These are phyloP conservation scores for Paramisgurnus dabryanus DNA, from an alignment of 2,113 vertebrate species.

Conservation along the genomic window DNA sequence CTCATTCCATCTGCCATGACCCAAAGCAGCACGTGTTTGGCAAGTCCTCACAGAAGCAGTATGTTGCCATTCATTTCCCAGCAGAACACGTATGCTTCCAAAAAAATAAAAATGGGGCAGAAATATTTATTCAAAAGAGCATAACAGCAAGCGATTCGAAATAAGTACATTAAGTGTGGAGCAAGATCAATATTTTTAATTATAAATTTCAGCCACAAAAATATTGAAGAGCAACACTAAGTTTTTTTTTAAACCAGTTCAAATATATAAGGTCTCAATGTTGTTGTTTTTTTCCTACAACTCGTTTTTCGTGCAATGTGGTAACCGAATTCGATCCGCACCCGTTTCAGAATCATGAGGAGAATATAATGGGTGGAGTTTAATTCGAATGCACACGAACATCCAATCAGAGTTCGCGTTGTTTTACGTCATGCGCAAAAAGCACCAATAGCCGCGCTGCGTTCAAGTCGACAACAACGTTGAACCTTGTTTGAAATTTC, in stretches of 20 bases:
- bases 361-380: not conserved
- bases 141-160: not conserved
- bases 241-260: too few species aligned
- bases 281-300: too few species aligned
- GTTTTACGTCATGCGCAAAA: not conserved
- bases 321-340: too few species aligned
- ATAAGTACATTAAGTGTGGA: not conserved
- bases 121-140: not conserved
- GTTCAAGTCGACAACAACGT: constrained; percentile 11
- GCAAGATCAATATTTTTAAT: not conserved
- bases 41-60: constrained; percentile 81
- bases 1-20: constrained; percentile 88
- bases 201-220: not conserved
- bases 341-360: not conserved
- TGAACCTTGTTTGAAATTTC: constrained; percentile 64
- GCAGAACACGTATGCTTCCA: constrained; percentile 64
- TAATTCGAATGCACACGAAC: constrained; percentile 6
- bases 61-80: constrained; percentile 81
- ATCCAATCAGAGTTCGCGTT: constrained; percentile 52
- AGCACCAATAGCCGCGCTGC: constrained; percentile 58
- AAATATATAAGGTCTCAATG: too few species aligned
- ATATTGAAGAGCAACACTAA: not conserved
- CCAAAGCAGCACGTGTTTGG: constrained; percentile 82
- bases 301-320: too few species aligned
- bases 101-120: constrained; percentile 59